These are phyloP conservation scores for Rhodeus uyekii DNA, from an alignment of 2,797 vertebrate genomes.

Conservation along the genomic window DNA sequence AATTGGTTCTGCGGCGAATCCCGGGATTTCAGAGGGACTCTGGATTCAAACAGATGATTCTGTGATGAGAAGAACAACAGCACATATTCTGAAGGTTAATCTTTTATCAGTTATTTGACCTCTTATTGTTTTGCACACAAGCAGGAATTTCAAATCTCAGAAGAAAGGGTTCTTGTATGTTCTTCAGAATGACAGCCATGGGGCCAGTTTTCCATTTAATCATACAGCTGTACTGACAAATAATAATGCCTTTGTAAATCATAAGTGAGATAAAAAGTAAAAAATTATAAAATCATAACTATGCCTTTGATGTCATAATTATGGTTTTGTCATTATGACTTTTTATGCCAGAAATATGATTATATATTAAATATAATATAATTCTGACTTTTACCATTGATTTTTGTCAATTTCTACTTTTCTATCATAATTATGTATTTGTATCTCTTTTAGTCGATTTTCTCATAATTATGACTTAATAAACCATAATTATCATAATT, in stretches of 20 bases:
- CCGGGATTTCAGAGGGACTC: not conserved
- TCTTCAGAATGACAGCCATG: not conserved
- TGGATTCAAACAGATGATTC: not conserved
- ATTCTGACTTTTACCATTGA: not conserved
- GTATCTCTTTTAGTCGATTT: not conserved
- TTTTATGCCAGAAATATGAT: not conserved
- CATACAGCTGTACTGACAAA: not conserved
- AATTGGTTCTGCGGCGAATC: conserved; percentile 12
- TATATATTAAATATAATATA: too few relatives aligned
- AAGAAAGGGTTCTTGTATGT: not conserved
- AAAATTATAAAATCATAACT: not conserved
- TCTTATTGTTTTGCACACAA: not conserved
- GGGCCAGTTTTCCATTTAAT: not conserved
- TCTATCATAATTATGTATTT: not conserved
- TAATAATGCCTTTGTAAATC: not conserved
- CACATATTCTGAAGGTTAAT: not conserved
- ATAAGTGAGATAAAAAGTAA: not conserved
- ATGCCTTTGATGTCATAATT: not conserved
- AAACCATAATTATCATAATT: too few relatives aligned
- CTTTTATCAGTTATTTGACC: too few relatives aligned
- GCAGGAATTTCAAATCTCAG: not conserved
- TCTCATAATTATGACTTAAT: not conserved
- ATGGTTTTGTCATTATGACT: not conserved
- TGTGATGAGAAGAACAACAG: not conserved
- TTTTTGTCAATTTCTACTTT: not conserved